Percentiles rank a stretch among this genome's conserved stretches.
These are phyloP conservation scores for Melangyna quadrimaculata DNA, from an alignment of 2,888 invertebrate species.

Conservation along the genomic window DNA sequence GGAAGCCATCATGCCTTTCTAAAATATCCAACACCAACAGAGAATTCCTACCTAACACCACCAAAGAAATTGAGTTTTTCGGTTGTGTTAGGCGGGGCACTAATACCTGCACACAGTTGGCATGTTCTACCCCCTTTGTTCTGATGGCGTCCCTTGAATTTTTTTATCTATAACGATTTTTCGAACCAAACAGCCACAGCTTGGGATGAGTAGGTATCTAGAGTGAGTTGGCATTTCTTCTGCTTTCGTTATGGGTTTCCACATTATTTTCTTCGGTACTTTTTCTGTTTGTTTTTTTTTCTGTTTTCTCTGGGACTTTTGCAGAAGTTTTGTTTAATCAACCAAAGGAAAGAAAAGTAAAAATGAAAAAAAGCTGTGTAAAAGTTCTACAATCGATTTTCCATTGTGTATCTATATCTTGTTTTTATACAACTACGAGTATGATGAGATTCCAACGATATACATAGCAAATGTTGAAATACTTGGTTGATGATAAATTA, in stretches of 20 bases:
- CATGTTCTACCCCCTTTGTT: neutral
- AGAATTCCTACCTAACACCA: neutral
- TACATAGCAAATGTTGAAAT: neutral
- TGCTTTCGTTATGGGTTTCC: slow-evolving; percentile 23
- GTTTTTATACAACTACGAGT: neutral
- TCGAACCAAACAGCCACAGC: neutral
- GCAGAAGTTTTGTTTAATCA: slow-evolving; percentile 63
- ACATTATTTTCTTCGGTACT: neutral
- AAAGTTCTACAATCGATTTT: slow-evolving; percentile 64
- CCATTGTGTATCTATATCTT: slow-evolving; percentile 35
- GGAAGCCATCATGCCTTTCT: slow-evolving; percentile 48
- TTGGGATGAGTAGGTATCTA: slow-evolving; percentile 44
- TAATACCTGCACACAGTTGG: neutral
- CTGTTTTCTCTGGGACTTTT: slow-evolving; percentile 53
- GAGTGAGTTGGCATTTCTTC: slow-evolving; percentile 49
- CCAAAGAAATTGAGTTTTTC: neutral
- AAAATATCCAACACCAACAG: slow-evolving; percentile 22
- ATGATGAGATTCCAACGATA: neutral
- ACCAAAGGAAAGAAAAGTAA: slow-evolving; percentile 8
- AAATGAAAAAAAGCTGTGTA: slow-evolving; percentile 44
- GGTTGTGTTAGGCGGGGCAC: slow-evolving; percentile 29
- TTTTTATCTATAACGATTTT: slow-evolving; percentile 49
- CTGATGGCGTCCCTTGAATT: slow-evolving; percentile 1
- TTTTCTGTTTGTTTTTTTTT: neutral
- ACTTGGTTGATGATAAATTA: slow-evolving; percentile 25